phyloP scores from a whole-genome alignment of 1,140 invertebrate species.

The Drosophila truncata region DNA sequence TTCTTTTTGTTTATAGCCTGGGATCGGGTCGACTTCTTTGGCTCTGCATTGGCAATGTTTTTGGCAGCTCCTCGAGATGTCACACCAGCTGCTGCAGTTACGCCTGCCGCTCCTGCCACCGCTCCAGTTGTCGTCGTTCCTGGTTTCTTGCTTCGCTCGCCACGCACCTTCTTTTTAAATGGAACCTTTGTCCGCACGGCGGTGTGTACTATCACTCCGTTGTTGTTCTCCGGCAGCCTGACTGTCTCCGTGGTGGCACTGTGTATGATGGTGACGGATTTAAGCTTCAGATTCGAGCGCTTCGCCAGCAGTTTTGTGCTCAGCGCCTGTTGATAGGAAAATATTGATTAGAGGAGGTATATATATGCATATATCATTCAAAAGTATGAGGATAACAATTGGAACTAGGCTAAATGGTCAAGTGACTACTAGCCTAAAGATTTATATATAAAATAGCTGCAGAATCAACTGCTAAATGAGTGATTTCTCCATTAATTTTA shows the following conservation, averaged over 20 bases:
- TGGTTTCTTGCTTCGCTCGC: conserved; percentile 87
- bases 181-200: conserved; percentile 91
- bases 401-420: not conserved
- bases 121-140: conserved; percentile 19
- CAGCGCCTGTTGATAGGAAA: conserved; percentile 87
- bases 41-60: conserved; percentile 39
- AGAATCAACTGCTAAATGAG: conserved; percentile 24
- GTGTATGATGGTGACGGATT: conserved; percentile 94
- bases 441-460: conserved; percentile 34
- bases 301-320: conserved; percentile 92
- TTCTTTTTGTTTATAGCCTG: conserved; percentile 72
- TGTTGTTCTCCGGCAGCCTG: conserved; percentile 90
- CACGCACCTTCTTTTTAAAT: conserved; percentile 90
- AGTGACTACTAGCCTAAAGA: conserved; percentile 22
- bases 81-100: not conserved
- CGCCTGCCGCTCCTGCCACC: conserved; percentile 7
- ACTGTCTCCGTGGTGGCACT: conserved; percentile 94
- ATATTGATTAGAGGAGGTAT: conserved; percentile 40
- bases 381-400: not conserved
- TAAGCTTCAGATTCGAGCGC: conserved; percentile 91
- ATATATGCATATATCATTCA: not conserved
- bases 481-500: conserved; percentile 27
- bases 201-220: conserved; percentile 90
- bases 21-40: conserved; percentile 57
- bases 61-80: conserved; percentile 36